Evolutionary conservation across 2,113 vertebrate species (phyloP).

Genomic region (Ceyx margarethae): DNA sequence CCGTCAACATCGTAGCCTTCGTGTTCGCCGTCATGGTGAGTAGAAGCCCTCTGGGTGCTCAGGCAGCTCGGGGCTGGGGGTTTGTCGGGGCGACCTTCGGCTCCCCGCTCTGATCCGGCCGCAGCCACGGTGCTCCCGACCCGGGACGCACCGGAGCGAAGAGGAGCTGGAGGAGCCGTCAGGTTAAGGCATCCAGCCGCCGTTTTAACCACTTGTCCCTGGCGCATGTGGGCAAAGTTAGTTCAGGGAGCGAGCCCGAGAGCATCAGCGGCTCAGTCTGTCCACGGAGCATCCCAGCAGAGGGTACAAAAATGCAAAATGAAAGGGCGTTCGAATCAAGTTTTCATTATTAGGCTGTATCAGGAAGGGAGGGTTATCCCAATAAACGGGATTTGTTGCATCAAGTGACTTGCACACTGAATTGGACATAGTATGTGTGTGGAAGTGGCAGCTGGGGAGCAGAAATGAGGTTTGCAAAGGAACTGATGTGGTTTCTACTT

Average conservation of each 20-base stretch:
- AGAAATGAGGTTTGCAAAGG: not conserved
- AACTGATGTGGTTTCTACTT: not conserved
- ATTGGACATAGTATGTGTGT: not conserved
- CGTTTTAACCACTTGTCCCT: not conserved
- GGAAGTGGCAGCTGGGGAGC: not conserved
- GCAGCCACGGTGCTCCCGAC: not conserved
- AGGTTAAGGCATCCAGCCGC: not conserved
- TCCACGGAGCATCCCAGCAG: not conserved
- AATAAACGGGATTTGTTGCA: not conserved
- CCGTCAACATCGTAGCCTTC: slow-evolving; percentile 86
- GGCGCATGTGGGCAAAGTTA: not conserved
- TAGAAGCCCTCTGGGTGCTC: not conserved
- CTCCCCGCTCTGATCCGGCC: not conserved
- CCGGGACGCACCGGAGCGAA: not conserved
- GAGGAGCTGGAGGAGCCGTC: not conserved
- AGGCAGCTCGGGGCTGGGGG: not conserved
- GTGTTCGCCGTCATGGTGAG: slow-evolving; percentile 87
- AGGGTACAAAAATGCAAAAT: not conserved
- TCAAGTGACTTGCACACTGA: not conserved
- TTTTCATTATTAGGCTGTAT: accelerated
- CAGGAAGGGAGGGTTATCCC: not conserved
- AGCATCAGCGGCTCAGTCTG: not conserved
- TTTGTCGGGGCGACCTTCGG: not conserved
- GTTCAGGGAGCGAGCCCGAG: not conserved
- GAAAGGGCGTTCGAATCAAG: not conserved